These are phyloP conservation scores for Pogoniulus pusillus DNA, from an alignment of 2,797 vertebrate genomes.

Conservation along the genomic window DNA sequence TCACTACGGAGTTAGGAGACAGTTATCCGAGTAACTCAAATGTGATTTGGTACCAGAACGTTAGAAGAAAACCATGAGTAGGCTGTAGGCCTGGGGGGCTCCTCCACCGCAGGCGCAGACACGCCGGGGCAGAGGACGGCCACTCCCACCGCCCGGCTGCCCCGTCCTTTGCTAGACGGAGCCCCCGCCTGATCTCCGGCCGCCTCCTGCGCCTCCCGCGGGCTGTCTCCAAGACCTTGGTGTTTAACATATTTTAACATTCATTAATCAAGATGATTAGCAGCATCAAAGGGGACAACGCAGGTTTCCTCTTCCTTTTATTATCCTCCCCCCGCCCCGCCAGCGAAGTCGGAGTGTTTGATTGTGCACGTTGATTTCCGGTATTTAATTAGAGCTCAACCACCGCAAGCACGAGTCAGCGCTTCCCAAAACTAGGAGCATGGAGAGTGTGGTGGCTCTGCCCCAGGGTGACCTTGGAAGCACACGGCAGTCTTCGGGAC, in stretches of 20 bases:
- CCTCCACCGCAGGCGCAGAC: fast-evolving
- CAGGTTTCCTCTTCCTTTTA: neutral
- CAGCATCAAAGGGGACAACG: neutral
- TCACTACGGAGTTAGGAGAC: neutral
- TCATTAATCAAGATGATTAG: slow-evolving; percentile 31
- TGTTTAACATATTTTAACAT: neutral
- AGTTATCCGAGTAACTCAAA: fast-evolving
- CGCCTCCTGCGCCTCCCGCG: neutral
- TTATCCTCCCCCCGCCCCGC: neutral
- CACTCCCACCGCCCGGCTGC: neutral
- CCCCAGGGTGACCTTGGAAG: neutral
- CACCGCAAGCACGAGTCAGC: neutral
- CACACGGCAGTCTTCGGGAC: neutral
- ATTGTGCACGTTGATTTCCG: slow-evolving; percentile 31
- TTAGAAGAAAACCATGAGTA: neutral
- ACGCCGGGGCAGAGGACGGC: fast-evolving
- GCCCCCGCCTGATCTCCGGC: neutral
- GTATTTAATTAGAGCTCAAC: slow-evolving; percentile 34
- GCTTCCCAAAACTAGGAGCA: neutral
- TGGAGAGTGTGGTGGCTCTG: neutral
- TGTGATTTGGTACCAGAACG: fast-evolving
- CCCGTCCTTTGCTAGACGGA: neutral
- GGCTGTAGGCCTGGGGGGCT: neutral
- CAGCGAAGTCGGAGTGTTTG: neutral
- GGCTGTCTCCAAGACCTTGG: neutral